A percentile compares a stretch with the other conserved stretches of the same genome.
Evolutionary conservation across 2,888 invertebrate genomes (phyloP).

Genomic region (Omphaloscelis lunosa): DNA sequence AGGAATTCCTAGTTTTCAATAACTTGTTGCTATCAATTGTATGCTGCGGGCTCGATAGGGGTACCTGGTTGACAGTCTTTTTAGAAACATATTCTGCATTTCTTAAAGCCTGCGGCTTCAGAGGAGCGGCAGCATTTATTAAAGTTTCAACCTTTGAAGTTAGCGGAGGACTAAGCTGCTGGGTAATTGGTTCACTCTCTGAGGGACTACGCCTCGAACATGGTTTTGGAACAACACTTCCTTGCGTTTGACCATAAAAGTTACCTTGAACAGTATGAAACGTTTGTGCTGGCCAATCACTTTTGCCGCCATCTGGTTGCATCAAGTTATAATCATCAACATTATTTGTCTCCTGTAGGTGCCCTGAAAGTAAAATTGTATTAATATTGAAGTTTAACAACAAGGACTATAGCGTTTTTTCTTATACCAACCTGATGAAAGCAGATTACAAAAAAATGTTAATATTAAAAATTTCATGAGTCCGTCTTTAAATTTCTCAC

Average conservation of each 20-base stretch:
- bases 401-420: neutral
- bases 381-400: neutral
- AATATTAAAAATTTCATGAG: slow-evolving; percentile 58
- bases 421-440: slow-evolving; percentile 57
- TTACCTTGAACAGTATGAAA: slow-evolving; percentile 41
- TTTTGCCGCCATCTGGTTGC: slow-evolving; percentile 15
- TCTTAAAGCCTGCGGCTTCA: slow-evolving; percentile 54
- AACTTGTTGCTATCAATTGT: slow-evolving; percentile 9
- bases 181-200: slow-evolving; percentile 29
- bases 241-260: slow-evolving; percentile 35
- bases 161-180: slow-evolving; percentile 49
- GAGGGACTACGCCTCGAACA: slow-evolving; percentile 60
- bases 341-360: slow-evolving; percentile 38
- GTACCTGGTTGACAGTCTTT: slow-evolving; percentile 4
- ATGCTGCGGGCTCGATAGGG: neutral
- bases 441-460: slow-evolving; percentile 51
- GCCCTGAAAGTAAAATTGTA: slow-evolving; percentile 47
- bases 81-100: slow-evolving; percentile 33
- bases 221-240: slow-evolving; percentile 56
- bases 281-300: slow-evolving; percentile 37
- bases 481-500: slow-evolving; percentile 23
- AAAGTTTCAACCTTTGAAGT: slow-evolving; percentile 41
- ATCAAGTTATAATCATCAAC: slow-evolving; percentile 27
- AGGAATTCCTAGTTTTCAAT: slow-evolving; percentile 13
- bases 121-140: slow-evolving; percentile 8